These are phyloP conservation scores for Macquaria ambigua DNA, from an alignment of 2,113 vertebrate genomes.

Conservation along the genomic window DNA sequence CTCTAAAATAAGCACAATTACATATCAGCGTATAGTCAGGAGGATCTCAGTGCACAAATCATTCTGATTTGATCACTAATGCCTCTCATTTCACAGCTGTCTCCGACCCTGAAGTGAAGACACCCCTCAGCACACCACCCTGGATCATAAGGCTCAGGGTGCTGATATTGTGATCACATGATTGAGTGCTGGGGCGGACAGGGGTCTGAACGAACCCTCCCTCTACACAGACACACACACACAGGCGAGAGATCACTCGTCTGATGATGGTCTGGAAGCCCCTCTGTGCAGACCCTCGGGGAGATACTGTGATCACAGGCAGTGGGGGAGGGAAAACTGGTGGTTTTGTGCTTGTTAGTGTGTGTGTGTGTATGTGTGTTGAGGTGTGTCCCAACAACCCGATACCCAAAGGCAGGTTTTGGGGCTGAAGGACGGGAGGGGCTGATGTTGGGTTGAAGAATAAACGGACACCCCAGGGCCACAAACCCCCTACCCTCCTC, in stretches of 20 bases:
- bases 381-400: conserved; percentile 64
- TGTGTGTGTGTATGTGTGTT: conserved; percentile 40
- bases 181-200: conserved; percentile 9
- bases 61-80: conserved; percentile 1
- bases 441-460: conserved; percentile 53
- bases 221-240: conserved; percentile 29
- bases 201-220: conserved; percentile 32
- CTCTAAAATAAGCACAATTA: neutral
- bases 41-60: neutral
- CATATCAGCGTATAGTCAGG: neutral
- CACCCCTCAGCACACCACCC: conserved; percentile 5
- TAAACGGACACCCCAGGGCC: conserved; percentile 52
- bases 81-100: conserved; percentile 16
- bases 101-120: conserved; percentile 17
- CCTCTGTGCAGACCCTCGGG: conserved; percentile 54
- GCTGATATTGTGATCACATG: conserved; percentile 66
- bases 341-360: conserved; percentile 19
- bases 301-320: conserved; percentile 59
- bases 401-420: conserved; percentile 66
- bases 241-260: conserved; percentile 45
- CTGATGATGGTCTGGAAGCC: conserved; percentile 56
- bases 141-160: conserved; percentile 48
- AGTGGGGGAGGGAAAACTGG: conserved; percentile 30
- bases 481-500: conserved; percentile 10
- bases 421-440: conserved; percentile 45